Conservation (phyloP, 2,113 vertebrate species). For the Lepus americanus region DNA sequence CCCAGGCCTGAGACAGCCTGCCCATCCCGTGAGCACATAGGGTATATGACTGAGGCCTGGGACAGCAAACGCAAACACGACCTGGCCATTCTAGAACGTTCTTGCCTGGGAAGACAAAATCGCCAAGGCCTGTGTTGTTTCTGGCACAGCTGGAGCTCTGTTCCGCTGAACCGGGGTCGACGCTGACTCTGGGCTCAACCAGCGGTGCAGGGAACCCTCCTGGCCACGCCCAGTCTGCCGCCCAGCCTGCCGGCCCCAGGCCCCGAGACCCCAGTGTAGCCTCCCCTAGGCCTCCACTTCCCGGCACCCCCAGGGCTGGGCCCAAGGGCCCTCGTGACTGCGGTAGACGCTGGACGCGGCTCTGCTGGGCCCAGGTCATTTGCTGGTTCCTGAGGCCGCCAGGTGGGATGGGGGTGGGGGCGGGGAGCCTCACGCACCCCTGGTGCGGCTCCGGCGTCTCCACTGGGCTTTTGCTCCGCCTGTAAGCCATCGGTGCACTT, state of each 20-base stretch:
- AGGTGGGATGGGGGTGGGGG: background rate
- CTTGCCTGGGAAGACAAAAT: background rate
- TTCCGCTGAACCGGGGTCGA: background rate
- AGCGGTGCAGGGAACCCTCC: no score
- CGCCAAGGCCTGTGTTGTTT: background rate
- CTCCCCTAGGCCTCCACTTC: background rate
- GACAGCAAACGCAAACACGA: fast-evolving
- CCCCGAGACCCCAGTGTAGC: background rate
- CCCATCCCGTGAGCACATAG: no score
- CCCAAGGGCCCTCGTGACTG: background rate
- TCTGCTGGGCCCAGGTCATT: background rate
- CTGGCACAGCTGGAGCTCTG: background rate
- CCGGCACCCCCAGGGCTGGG: no score
- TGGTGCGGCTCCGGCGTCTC: background rate
- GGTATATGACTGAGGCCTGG: background rate
- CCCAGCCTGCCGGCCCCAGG: no score
- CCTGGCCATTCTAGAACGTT: background rate
- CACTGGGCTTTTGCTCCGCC: background rate
- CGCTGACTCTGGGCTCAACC: no score
- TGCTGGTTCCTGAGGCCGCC: background rate
- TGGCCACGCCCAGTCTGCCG: no score
- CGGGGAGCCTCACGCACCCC: background rate
- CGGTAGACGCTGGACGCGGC: background rate
- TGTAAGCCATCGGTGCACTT: background rate
- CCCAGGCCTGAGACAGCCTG: background rate